Base-by-base conservation (phyloP, 1,140 invertebrate species). In the Ganaspis sp. region DNA sequence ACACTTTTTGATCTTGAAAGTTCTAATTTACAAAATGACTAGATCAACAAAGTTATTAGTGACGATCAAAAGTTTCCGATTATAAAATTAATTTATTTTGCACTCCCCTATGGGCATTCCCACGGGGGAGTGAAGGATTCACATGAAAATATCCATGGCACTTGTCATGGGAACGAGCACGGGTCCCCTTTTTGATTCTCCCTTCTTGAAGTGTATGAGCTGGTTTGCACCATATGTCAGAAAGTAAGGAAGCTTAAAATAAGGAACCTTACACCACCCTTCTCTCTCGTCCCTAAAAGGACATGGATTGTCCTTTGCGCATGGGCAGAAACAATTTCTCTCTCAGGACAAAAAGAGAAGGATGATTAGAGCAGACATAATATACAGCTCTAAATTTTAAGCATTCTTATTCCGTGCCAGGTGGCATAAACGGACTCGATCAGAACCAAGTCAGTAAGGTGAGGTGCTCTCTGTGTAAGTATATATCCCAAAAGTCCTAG, bases 111-210 rank as follows among this genome's bases (percentile, higher is more conserved):
- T 77, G 74, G 78, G 78, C 58, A 87, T 89, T 89, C 88, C 88
- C 87, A 89, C 88, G 88, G 86, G 86, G 81, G 86, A 90, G 89
- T 90, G 87, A 86, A 86, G 86, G 88, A 91, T 90, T 90, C 89
- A 90, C 89, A 87, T 85, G 87, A 79, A 79, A 87, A 84, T 84
- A 81, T 77, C 76, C 82, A 85, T 87, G 80, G 84, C 90, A 90
- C 90, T 91, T 91, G 90, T 91, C 90, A 91, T 91, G 90, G 90
- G 90, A 91, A 91, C 87, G 84, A 83, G 86, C 85, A 85, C 75
- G 75, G 69, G 58, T 69, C 45, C 78, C 77, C 75, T 73, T 58
- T 40, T 45, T 40, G 26, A 69, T 69, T 77, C 49, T 69, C 49
- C 73, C 73, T 23, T 70, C 58, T 74, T 77, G 17, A 21, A 75